These are phyloP conservation scores for Aviceda subcristata DNA, from an alignment of 2,113 vertebrate genomes.

Conservation along the genomic window DNA sequence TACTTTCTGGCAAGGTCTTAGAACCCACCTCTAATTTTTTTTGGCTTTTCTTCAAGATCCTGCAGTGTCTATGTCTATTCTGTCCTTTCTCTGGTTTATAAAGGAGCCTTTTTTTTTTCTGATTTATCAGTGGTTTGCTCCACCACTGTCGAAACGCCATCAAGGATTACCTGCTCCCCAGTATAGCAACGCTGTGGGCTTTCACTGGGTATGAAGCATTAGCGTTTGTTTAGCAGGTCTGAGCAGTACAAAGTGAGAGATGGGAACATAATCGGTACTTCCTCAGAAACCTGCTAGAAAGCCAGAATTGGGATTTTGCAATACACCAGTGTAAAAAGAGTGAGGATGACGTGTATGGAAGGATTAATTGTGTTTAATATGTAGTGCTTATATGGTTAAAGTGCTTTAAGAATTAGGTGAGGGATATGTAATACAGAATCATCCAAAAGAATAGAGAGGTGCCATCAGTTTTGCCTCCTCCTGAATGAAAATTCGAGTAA, in stretches of 20 bases:
- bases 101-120: background rate
- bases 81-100: background rate
- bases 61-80: background rate
- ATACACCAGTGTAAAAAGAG: background rate
- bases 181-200: background rate
- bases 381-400: background rate
- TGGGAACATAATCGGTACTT: accelerated
- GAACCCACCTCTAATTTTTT: background rate
- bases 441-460: background rate
- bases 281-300: background rate
- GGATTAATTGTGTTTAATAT: background rate
- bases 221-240: background rate
- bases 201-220: background rate
- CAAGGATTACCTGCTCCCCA: background rate
- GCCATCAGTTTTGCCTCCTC: background rate
- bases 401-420: background rate
- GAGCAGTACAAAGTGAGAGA: background rate
- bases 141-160: background rate
- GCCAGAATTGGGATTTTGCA: background rate
- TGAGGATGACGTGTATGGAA: background rate
- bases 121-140: background rate
- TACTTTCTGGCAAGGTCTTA: background rate
- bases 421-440: background rate
- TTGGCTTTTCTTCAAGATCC: background rate
- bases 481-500: background rate